Evolutionary conservation across 2,113 vertebrate species (phyloP).

Genomic region (Sturnira hondurensis): DNA sequence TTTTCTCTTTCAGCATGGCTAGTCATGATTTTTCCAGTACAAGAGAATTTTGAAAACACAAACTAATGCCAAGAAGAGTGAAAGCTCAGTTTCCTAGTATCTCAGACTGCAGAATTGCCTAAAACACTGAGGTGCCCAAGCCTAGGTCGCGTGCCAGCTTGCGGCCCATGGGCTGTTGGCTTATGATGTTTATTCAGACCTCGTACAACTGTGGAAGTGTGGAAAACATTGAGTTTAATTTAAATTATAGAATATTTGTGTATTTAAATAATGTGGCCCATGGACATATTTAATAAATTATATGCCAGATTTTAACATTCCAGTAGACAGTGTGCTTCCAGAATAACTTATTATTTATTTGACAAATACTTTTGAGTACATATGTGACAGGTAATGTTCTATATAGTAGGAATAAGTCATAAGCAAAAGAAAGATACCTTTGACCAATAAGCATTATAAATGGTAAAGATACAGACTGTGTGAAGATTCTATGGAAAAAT

Average conservation of each 20-base stretch:
- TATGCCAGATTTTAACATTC: background rate
- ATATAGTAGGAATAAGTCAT: too few relatives aligned
- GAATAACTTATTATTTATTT: too few relatives aligned
- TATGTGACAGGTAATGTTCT: accelerated
- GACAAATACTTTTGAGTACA: background rate
- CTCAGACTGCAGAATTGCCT: background rate
- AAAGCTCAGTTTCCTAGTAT: accelerated
- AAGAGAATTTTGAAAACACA: background rate
- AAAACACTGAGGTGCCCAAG: accelerated
- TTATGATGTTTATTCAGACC: background rate
- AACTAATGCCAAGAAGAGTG: accelerated
- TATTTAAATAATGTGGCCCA: background rate
- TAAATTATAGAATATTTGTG: background rate
- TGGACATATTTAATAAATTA: background rate
- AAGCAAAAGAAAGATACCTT: background rate
- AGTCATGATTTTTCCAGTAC: background rate
- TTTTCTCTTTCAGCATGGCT: background rate
- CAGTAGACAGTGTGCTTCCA: accelerated
- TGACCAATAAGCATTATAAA: background rate
- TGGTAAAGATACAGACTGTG: accelerated
- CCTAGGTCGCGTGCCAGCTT: accelerated
- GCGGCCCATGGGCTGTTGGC: too few relatives aligned
- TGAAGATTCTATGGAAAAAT: background rate
- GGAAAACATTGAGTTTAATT: background rate
- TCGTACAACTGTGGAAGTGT: accelerated